Conservation (phyloP, 2,113 vertebrate genomes). For the Ciconia maguari region DNA sequence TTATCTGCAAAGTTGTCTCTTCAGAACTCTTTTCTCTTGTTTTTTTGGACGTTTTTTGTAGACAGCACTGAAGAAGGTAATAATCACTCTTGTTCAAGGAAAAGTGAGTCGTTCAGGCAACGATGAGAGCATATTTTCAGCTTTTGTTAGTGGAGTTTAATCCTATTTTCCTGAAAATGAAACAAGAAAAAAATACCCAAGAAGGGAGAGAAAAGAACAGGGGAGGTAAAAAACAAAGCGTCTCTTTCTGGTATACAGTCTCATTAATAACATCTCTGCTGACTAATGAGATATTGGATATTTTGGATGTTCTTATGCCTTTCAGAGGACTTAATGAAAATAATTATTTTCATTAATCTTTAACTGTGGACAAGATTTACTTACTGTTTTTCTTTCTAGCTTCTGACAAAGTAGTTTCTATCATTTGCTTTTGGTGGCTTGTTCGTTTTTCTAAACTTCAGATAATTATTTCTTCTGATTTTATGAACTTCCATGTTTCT, state of each 20-base stretch:
- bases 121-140: background rate
- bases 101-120: background rate
- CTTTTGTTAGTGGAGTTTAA: background rate
- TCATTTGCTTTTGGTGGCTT: background rate
- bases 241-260: background rate
- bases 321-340: background rate
- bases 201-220: background rate
- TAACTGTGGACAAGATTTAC: background rate
- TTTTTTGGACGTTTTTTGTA: background rate
- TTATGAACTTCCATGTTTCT: background rate
- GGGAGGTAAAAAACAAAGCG: background rate
- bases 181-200: background rate
- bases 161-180: background rate
- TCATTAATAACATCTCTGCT: background rate
- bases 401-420: background rate
- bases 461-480: background rate
- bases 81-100: background rate
- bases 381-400: background rate
- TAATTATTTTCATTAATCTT: background rate
- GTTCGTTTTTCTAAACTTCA: background rate
- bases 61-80: background rate
- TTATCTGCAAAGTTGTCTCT: background rate
- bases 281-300: background rate
- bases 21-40: background rate
- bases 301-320: background rate